A percentile compares a stretch with the other conserved stretches of the same genome.
phyloP scores from a whole-genome alignment of 2,888 invertebrate genomes.

The Amblyjoppa fuscipennis region DNA sequence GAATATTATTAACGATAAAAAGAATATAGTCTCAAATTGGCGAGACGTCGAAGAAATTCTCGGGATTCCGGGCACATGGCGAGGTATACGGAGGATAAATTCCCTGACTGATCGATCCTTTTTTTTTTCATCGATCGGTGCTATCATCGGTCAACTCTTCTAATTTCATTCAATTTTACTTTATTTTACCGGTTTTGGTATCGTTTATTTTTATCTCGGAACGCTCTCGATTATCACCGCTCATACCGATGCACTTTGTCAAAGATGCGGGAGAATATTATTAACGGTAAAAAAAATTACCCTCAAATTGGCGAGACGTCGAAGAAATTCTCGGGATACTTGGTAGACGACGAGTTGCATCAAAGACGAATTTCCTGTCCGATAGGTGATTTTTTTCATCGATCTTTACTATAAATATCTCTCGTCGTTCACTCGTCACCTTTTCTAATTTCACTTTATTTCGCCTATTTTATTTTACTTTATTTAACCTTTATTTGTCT shows the following conservation, averaged over 20 bases:
- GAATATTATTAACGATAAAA: constrained; percentile 64
- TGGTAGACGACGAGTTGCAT: background rate
- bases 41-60: background rate
- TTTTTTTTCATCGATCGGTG: background rate
- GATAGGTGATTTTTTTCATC: background rate
- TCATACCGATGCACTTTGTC: constrained; percentile 64
- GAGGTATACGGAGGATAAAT: background rate
- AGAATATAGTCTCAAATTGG: constrained; percentile 51
- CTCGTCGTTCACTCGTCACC: too few relatives aligned
- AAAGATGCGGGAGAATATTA: constrained; percentile 58
- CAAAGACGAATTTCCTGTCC: background rate
- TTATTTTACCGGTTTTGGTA: too few relatives aligned
- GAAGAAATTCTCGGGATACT: background rate
- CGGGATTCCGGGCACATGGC: background rate
- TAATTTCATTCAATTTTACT: too few relatives aligned
- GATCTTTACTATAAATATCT: background rate
- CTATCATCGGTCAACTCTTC: too few relatives aligned
- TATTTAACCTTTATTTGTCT: background rate
- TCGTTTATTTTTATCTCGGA: background rate
- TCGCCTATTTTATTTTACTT: background rate
- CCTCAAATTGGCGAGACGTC: constrained; percentile 7
- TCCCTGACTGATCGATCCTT: background rate
- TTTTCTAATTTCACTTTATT: background rate
- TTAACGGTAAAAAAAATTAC: constrained; percentile 58
- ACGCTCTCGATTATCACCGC: constrained; percentile 64